Base-by-base conservation (phyloP, 2,113 vertebrate species). In the Sterrhoptilus dennistouni region DNA sequence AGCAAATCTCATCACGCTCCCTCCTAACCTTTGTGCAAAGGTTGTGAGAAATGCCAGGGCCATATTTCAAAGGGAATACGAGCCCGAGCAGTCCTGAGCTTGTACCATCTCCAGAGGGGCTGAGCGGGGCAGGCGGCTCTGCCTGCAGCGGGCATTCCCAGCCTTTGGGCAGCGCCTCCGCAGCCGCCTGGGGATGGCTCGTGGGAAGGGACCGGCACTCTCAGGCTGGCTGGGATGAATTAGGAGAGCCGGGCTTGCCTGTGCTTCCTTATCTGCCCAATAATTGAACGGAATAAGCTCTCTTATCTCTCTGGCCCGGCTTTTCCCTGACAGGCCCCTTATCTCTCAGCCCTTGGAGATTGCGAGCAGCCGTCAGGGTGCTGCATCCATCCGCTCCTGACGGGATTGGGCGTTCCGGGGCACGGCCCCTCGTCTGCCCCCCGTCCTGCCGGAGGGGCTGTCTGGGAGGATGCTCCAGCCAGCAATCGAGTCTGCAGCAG, bases 11-110 rank as follows among this genome's bases (percentile, higher is more conserved):
- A 85, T 84, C 85, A 74, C 25, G 38, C 56, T 94, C 59, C 77
- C 72, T 87, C 59, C 84, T 93, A 89, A 91, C 92, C 92, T 97
- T 94, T 96, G 90, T 63, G 78, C 94, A 91, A 96, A 95, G 94
- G 95, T 91, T 85, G 44, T 68, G 78, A 82, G 92, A 93, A 95
- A 96, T 93, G 92, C 94, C 95, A 95, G 92, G 78, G 70, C 63
- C 7, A 24, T 94, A 89, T 94, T 96, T 97, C 95, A 96, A 29
- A 27, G 59, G 84, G 63, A 71, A 78, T 50, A n/a, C 0, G 20
- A 78, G 61, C 16, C 33, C 4, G 0, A 60, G 69, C 4, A 1
- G 60, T 14, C 44, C 78, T 44, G 18, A 66, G 33, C 82, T 68
- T 11, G 0, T 11, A 21, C 12, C 44, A 8, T 1, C 64, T 65